Evolutionary conservation across 2,113 vertebrate species (phyloP).

Genomic region (Oncorhynchus clarkii): DNA sequence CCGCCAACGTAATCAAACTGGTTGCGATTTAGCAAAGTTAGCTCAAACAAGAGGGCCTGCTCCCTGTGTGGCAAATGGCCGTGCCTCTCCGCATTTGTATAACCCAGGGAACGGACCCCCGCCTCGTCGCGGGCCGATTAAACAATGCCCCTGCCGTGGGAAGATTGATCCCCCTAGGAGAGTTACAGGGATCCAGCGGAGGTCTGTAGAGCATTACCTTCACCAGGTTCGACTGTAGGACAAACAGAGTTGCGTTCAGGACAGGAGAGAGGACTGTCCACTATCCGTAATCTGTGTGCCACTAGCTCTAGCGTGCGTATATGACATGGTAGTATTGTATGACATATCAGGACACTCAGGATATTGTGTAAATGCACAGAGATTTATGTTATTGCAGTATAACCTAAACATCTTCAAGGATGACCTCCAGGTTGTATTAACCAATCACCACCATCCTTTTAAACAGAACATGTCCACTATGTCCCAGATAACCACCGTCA

Average conservation of each 20-base stretch:
- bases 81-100: slow-evolving; percentile 16
- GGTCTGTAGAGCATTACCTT: slow-evolving; percentile 44
- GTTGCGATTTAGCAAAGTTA: slow-evolving; percentile 34
- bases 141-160: slow-evolving; percentile 34
- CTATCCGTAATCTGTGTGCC: neutral
- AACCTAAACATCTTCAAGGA: neutral
- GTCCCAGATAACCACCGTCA: neutral
- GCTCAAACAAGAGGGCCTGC: slow-evolving; percentile 38
- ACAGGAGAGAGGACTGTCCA: slow-evolving; percentile 15
- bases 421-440: neutral
- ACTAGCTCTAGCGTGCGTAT: neutral
- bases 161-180: slow-evolving; percentile 34
- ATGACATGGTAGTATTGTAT: neutral
- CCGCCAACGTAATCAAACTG: slow-evolving; percentile 56
- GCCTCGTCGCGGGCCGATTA: slow-evolving; percentile 18
- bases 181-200: neutral
- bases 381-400: neutral
- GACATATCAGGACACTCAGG: neutral
- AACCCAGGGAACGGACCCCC: slow-evolving; percentile 13
- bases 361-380: no score
- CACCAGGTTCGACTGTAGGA: no score
- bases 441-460: neutral
- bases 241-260: neutral
- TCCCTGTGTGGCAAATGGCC: slow-evolving; percentile 49
- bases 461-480: neutral